Percentiles rank a stretch among this genome's conserved stretches.
Evolutionary conservation across 1,140 invertebrate genomes (phyloP).

Genomic region (Campoletis sonorensis): DNA sequence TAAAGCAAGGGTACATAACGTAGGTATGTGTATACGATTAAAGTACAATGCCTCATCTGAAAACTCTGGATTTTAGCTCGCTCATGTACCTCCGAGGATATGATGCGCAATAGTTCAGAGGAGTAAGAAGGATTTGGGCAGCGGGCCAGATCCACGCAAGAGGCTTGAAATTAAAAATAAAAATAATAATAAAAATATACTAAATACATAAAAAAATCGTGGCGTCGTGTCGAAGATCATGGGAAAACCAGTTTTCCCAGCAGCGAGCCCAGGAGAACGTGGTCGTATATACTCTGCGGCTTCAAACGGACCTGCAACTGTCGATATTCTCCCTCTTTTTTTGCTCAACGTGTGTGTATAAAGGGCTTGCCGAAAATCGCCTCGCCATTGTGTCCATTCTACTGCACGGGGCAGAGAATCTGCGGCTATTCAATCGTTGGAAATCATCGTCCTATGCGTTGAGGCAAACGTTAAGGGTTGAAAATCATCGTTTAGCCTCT

Average conservation of each 20-base stretch:
- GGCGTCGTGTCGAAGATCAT: neutral
- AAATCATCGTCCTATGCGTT: constrained; percentile 26
- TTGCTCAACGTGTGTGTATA: neutral
- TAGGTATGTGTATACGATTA: neutral
- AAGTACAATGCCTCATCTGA: neutral
- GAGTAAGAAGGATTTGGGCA: neutral
- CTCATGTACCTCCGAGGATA: neutral
- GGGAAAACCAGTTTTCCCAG: constrained; percentile 23
- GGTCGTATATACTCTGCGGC: neutral
- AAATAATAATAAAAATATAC: neutral
- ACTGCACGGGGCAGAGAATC: neutral
- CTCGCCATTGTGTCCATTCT: constrained; percentile 10
- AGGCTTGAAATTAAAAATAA: neutral
- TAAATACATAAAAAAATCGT: constrained; percentile 1
- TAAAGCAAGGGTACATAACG: neutral
- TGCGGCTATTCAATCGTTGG: constrained; percentile 21
- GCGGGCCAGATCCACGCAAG: constrained; percentile 10
- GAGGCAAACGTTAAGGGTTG: constrained; percentile 6
- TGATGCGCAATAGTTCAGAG: constrained; percentile 14
- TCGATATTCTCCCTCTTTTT: constrained; percentile 11
- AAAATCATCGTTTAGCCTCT: constrained; percentile 15
- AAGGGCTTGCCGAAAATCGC: constrained; percentile 10
- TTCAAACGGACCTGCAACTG: neutral
- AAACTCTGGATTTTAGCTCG: neutral
- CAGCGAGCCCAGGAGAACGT: neutral